Conservation (phyloP, 2,888 invertebrate genomes). For the Chymomyza procnemis region DNA sequence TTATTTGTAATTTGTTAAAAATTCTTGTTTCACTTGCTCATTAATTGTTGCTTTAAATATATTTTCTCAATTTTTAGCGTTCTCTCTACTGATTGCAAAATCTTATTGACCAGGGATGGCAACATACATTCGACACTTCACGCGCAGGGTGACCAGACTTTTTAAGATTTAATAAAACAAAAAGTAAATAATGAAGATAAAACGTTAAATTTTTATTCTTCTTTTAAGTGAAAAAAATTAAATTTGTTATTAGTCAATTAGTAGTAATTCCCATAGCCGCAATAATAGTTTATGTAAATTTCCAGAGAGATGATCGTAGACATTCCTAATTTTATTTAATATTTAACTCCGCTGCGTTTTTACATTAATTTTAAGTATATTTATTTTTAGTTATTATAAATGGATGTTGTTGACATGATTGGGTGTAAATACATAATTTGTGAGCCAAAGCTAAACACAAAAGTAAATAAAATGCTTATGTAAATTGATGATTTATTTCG, state of each 20-base stretch:
- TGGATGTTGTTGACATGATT: background rate
- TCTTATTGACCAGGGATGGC: background rate
- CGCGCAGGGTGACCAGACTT: background rate
- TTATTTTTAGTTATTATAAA: background rate
- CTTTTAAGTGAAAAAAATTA: too few species aligned
- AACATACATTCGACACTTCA: background rate
- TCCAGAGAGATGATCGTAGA: background rate
- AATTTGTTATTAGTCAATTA: too few species aligned
- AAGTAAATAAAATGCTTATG: background rate
- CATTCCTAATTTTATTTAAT: background rate
- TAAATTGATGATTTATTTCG: slow-evolving; percentile 3
- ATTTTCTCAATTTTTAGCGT: background rate
- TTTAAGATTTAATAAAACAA: background rate
- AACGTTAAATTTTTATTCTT: background rate
- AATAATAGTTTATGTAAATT: background rate
- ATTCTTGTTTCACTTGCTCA: background rate
- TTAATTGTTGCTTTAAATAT: background rate
- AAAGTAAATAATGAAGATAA: background rate
- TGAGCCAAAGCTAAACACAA: background rate
- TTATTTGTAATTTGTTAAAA: background rate
- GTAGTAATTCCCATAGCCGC: background rate
- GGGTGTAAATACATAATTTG: background rate
- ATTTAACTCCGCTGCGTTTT: slow-evolving; percentile 42
- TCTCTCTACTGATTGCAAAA: background rate
- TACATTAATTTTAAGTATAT: slow-evolving; percentile 31